Evolutionary conservation across 2,113 vertebrate genomes (phyloP).

Genomic region (Lepus timidus): DNA sequence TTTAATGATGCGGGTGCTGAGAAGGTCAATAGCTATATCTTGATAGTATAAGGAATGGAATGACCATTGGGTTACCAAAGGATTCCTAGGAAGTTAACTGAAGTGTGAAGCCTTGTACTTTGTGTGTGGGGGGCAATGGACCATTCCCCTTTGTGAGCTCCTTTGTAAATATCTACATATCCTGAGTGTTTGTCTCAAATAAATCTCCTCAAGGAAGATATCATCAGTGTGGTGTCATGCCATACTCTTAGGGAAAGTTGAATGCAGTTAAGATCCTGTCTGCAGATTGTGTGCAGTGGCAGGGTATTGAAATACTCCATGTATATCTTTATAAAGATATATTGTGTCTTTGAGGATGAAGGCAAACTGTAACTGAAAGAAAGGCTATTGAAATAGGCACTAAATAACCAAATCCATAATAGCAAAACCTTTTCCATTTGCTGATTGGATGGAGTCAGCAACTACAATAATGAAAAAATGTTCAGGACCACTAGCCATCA

Average conservation of each 20-base stretch:
- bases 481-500: no score
- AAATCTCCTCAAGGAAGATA: neutral
- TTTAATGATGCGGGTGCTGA: conserved; percentile 19
- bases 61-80: neutral
- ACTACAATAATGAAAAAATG: neutral
- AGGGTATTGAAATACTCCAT: neutral
- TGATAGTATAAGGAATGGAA: neutral
- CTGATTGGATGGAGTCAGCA: neutral
- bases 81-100: neutral
- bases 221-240: neutral
- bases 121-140: neutral
- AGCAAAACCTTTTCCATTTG: neutral
- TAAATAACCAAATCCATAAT: neutral
- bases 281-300: neutral
- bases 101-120: neutral
- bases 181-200: no score
- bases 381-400: neutral
- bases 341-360: neutral
- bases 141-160: neutral
- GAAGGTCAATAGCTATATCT: neutral
- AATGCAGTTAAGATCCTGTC: neutral
- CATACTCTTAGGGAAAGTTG: neutral
- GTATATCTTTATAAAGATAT: neutral
- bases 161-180: conserved; percentile 1
- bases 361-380: neutral